Evolutionary conservation across 64 coral and sea anemone genomes (phyloP), one percentile per base, ranked within the genome.

Genomic region (Stylophora pistillata): DNA sequence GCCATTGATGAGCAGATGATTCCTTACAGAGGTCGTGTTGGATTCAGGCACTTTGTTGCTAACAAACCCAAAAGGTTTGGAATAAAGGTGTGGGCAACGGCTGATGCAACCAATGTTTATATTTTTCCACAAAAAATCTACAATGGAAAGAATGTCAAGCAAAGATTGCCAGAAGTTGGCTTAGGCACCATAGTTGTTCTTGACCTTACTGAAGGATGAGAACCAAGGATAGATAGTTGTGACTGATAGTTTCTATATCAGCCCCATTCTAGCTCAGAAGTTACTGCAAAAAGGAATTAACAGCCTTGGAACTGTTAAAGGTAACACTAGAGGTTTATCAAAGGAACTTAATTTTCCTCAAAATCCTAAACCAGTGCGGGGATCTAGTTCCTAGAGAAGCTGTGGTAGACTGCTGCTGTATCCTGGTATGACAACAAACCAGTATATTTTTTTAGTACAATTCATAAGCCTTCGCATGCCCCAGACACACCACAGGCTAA

Each of bases 41-140:
- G 71, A 73, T 73, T 73, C 32, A 11, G 71, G 6, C 71, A 73
- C 10, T 73, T 73, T 29, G 32, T 73, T 73, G 71, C 71, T 9
- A 73, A 73, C 26, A 59, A 77, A 73, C 72, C 56, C 33, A 63
- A 76, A 29, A 21, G 57, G 60, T 76, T 77, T 74, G 86, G 73
- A 76, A 77, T 77, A 56, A 77, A 77, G 47, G 62, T 88, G 56
- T 88, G 86, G 73, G 56, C 73, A 77, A 74, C 77, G 58, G 10
- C 86, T 62, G 86, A 88, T 63, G 30, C 32, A 74, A 47, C 57
- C 73, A 88, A 74, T 77, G 37, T 72, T 63, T 88, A 87, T 74
- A 30, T 88, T n/a, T 88, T 47, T 10, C 55, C 76, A 61, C 81
- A 85, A 53, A 58, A 85, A 33, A 69, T 85, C 53, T 85, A 74